These are phyloP conservation scores for Ochropleura plecta DNA, from an alignment of 2,888 invertebrate species.

Conservation along the genomic window DNA sequence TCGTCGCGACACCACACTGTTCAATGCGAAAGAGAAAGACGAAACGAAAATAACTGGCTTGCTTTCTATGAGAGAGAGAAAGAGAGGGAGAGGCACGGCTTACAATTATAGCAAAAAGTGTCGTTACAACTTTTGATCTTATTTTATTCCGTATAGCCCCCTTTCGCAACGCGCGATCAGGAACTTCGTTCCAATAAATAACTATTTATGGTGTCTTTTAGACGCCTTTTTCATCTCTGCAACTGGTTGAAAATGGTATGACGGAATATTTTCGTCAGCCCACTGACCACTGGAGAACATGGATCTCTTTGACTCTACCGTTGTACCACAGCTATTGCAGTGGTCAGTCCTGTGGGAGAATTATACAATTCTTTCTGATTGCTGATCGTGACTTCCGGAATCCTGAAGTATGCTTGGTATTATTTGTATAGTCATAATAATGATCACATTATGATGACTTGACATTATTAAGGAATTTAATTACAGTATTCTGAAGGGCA, in stretches of 20 bases:
- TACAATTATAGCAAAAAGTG: too few species aligned
- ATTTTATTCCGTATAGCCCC: too few species aligned
- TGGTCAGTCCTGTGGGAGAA: background rate
- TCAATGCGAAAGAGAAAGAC: too few species aligned
- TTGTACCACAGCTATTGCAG: background rate
- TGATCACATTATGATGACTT: constrained; percentile 6
- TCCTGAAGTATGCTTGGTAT: background rate
- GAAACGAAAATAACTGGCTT: too few species aligned
- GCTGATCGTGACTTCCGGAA: background rate
- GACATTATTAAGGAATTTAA: background rate
- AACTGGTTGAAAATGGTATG: background rate
- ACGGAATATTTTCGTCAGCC: background rate
- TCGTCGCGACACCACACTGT: too few species aligned
- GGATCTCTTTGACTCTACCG: background rate
- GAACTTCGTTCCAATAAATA: too few species aligned
- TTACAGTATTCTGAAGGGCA: constrained; percentile 1
- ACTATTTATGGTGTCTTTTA: too few species aligned
- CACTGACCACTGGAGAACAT: background rate
- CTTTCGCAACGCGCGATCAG: too few species aligned
- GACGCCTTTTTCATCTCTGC: background rate
- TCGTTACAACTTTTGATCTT: too few species aligned
- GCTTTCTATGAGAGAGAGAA: too few species aligned
- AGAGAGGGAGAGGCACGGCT: too few species aligned
- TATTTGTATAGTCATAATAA: background rate
- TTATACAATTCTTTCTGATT: background rate